Evolutionary conservation across 1,140 invertebrate species (phyloP).

Genomic region (Macrobrachium nipponense): DNA sequence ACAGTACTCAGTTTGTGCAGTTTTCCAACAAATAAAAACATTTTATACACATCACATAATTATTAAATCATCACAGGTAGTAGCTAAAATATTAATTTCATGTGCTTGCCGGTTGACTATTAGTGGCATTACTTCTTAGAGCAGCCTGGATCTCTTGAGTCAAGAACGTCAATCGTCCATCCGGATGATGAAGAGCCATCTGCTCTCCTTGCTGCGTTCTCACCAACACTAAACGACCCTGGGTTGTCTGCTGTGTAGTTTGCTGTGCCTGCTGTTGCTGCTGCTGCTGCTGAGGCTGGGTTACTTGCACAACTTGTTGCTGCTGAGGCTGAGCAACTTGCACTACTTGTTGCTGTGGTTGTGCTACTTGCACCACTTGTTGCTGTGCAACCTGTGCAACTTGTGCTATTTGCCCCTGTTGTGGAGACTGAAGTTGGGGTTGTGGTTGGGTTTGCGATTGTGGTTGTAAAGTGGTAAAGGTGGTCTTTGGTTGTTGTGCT

Average conservation of each 20-base stretch:
- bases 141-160: constrained; percentile 44
- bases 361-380: constrained; percentile 19
- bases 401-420: not conserved
- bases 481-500: constrained; percentile 35
- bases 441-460: constrained; percentile 23
- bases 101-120: constrained; percentile 22
- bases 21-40: too few species aligned
- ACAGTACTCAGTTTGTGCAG: too few species aligned
- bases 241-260: constrained; percentile 20
- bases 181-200: constrained; percentile 44
- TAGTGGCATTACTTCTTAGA: constrained; percentile 36
- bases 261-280: constrained; percentile 21
- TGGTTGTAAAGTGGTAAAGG: constrained; percentile 35
- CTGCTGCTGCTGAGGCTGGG: constrained; percentile 8
- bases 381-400: constrained; percentile 20
- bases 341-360: constrained; percentile 11
- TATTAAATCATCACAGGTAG: too few species aligned
- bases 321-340: constrained; percentile 19
- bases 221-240: constrained; percentile 48
- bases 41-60: too few species aligned
- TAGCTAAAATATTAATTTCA: too few species aligned
- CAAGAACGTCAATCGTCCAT: constrained; percentile 50
- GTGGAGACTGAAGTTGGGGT: constrained; percentile 9
- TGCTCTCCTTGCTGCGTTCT: constrained; percentile 54
- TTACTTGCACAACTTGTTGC: constrained; percentile 26